phyloP scores from a whole-genome alignment of 1,140 invertebrate species.

The Ceratina japonica region DNA sequence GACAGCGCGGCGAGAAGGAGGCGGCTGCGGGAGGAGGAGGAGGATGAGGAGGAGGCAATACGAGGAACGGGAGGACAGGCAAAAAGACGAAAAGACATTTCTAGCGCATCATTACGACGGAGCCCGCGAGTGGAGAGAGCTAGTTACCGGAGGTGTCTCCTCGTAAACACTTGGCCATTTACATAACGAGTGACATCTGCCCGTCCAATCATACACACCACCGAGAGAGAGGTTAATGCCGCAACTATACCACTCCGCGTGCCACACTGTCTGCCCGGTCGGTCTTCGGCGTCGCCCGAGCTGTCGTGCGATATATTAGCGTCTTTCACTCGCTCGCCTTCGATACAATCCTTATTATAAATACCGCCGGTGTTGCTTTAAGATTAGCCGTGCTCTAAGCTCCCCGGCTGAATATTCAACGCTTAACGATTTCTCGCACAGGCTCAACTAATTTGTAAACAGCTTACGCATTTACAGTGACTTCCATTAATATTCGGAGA shows the following conservation, averaged over 20 bases:
- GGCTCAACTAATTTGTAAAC: too few relatives aligned
- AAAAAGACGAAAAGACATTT: slow-evolving; percentile 62
- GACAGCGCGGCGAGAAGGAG: background rate
- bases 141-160: slow-evolving; percentile 73
- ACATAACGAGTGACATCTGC: slow-evolving; percentile 78
- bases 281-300: slow-evolving; percentile 14
- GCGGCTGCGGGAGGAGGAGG: slow-evolving; percentile 14
- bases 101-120: slow-evolving; percentile 65
- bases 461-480: too few relatives aligned
- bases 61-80: slow-evolving; percentile 30
- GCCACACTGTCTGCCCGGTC: slow-evolving; percentile 42
- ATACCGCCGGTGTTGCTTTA: too few relatives aligned
- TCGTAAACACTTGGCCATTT: slow-evolving; percentile 76
- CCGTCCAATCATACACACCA: slow-evolving; percentile 71
- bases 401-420: background rate
- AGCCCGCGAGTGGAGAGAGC: slow-evolving; percentile 60
- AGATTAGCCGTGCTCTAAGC: background rate
- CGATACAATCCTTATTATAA: too few relatives aligned
- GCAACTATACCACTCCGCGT: slow-evolving; percentile 49
- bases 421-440: too few relatives aligned
- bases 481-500: too few relatives aligned
- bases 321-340: too few relatives aligned
- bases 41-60: slow-evolving; percentile 19
- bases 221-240: slow-evolving; percentile 62
- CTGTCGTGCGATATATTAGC: background rate